These are phyloP conservation scores for Thamnophis sirtalis DNA, from an alignment of 2,113 vertebrate genomes.

Conservation along the genomic window DNA sequence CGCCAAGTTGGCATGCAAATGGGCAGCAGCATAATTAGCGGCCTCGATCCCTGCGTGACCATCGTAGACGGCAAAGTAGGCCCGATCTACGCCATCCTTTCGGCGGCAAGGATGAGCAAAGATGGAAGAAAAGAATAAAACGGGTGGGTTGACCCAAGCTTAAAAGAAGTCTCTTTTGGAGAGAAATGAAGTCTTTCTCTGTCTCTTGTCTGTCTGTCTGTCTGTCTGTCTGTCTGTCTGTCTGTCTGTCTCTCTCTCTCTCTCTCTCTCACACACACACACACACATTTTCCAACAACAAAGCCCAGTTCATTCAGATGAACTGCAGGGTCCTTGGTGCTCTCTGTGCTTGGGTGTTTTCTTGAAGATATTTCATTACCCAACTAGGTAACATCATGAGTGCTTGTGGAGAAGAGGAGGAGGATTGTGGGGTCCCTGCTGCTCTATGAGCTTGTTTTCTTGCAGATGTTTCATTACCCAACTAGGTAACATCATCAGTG, in stretches of 20 bases:
- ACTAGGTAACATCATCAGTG: too few species aligned
- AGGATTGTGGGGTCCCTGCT: too few species aligned
- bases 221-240: too few species aligned
- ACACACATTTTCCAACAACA: too few species aligned
- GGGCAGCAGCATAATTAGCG: conserved; percentile 80
- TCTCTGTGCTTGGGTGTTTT: neutral
- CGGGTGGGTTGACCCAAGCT: neutral
- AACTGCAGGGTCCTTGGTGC: too few species aligned
- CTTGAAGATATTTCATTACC: neutral
- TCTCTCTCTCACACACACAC: too few species aligned
- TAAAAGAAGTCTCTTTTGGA: neutral
- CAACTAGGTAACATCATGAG: neutral
- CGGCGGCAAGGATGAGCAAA: neutral
- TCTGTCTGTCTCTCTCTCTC: too few species aligned
- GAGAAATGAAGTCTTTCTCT: neutral
- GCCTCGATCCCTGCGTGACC: conserved; percentile 92
- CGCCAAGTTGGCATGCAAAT: conserved; percentile 80
- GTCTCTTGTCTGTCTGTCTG: too few species aligned
- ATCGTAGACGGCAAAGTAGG: conserved; percentile 91
- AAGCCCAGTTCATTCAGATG: neutral
- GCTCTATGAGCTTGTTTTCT: too few species aligned
- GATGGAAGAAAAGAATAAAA: neutral
- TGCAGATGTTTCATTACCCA: too few species aligned
- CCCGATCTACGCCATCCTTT: conserved; percentile 77
- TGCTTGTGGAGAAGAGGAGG: neutral